Evolutionary conservation across 2,888 invertebrate species (phyloP).

Genomic region (Scaptomyza reducta): DNA sequence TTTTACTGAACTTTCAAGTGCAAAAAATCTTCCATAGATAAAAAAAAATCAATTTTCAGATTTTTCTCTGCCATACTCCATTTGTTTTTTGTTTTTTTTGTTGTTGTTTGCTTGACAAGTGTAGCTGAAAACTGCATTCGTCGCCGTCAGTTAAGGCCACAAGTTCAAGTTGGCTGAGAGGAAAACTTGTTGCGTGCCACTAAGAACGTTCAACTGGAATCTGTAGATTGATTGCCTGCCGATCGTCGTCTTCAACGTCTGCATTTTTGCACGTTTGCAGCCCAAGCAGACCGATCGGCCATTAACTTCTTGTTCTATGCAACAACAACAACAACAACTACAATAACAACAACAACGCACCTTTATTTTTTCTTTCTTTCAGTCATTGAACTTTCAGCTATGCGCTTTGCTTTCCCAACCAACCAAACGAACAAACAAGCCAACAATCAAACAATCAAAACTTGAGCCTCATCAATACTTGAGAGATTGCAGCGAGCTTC

Average conservation of each 20-base stretch:
- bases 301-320: constrained; percentile 57
- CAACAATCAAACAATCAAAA: constrained; percentile 33
- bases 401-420: constrained; percentile 34
- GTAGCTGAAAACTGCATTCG: constrained; percentile 47
- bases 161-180: constrained; percentile 63
- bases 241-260: constrained; percentile 54
- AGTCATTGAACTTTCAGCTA: constrained; percentile 80
- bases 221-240: constrained; percentile 77
- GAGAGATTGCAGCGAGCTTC: constrained; percentile 49
- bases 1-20: too few relatives aligned
- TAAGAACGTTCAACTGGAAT: constrained; percentile 63
- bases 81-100: constrained; percentile 44
- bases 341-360: constrained; percentile 64
- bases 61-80: not conserved
- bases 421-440: constrained; percentile 9
- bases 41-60: not conserved
- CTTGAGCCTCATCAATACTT: constrained; percentile 35
- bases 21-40: too few relatives aligned
- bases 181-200: constrained; percentile 69
- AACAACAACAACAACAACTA: constrained; percentile 30
- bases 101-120: constrained; percentile 61
- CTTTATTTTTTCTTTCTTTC: constrained; percentile 47
- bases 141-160: constrained; percentile 59
- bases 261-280: constrained; percentile 74
- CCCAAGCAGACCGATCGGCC: constrained; percentile 15